These are phyloP conservation scores for Ommatoiulus sabulosus DNA, from an alignment of 2,888 invertebrate species.

Conservation along the genomic window DNA sequence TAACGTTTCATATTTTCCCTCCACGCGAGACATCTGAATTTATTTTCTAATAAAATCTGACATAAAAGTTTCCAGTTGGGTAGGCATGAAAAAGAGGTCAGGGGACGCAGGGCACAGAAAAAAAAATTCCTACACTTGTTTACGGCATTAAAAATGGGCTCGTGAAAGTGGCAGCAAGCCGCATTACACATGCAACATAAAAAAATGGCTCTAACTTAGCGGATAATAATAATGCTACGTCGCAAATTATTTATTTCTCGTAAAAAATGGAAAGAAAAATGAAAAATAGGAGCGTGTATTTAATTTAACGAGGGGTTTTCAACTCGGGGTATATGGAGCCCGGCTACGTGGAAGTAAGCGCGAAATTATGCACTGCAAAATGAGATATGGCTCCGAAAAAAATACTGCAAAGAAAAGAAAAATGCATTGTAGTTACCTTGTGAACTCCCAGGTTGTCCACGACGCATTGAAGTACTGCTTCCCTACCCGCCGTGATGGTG, in stretches of 20 bases:
- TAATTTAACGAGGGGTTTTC: not conserved
- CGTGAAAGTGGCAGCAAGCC: not conserved
- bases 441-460: slow-evolving; percentile 60
- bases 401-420: not conserved
- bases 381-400: slow-evolving; percentile 37
- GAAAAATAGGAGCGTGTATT: not conserved
- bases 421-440: slow-evolving; percentile 56
- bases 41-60: not conserved
- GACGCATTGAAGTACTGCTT: slow-evolving; percentile 59
- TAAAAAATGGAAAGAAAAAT: not conserved
- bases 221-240: not conserved
- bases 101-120: not conserved
- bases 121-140: not conserved
- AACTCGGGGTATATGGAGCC: not conserved
- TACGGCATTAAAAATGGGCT: not conserved
- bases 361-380: slow-evolving; percentile 10
- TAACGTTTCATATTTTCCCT: not conserved
- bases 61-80: not conserved
- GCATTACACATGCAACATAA: not conserved
- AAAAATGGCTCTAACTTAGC: not conserved
- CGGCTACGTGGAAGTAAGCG: slow-evolving; percentile 1
- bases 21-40: not conserved
- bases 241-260: not conserved
- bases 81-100: not conserved
- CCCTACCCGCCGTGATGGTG: slow-evolving; percentile 60